Percentiles rank a stretch among this genome's conserved stretches.
Evolutionary conservation across 2,797 vertebrate genomes (phyloP).

Genomic region (Benthosema pterotum): DNA sequence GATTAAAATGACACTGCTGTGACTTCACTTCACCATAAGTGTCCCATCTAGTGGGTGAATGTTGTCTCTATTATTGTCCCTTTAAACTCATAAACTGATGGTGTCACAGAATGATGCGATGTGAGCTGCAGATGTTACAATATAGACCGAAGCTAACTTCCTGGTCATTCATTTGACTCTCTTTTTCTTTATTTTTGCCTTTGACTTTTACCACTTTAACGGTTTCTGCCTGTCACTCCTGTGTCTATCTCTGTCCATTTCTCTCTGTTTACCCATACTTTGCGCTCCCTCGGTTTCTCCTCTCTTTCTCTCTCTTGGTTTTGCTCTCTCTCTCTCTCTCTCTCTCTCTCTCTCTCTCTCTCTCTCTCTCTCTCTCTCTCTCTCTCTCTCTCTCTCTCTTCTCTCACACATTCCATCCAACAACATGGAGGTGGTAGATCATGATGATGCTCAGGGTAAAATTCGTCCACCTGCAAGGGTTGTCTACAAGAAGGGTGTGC

Average conservation of each 20-base stretch:
- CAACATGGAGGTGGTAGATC: conserved; percentile 46
- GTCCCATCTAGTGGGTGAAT: too few relatives aligned
- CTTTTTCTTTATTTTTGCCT: background rate
- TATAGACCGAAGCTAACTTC: too few relatives aligned
- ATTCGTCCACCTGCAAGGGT: conserved; percentile 29
- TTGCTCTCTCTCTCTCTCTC: background rate
- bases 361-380: conserved; percentile 3
- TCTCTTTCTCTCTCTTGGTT: background rate
- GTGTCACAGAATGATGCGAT: too few relatives aligned
- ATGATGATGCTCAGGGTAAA: conserved; percentile 53
- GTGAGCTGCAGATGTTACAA: too few relatives aligned
- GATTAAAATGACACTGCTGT: too few relatives aligned
- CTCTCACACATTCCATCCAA: too few relatives aligned
- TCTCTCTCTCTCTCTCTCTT: background rate
- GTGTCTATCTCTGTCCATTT: background rate
- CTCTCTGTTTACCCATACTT: background rate
- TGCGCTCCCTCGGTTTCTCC: background rate
- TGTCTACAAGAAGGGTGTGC: conserved; percentile 55
- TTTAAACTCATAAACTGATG: too few relatives aligned
- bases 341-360: background rate
- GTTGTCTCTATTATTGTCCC: too few relatives aligned
- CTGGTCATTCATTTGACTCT: background rate
- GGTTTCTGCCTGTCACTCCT: background rate
- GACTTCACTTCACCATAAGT: too few relatives aligned
- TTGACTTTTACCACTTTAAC: background rate